These are phyloP conservation scores for Sebastiscus tertius DNA, from an alignment of 2,797 vertebrate genomes.

Conservation along the genomic window DNA sequence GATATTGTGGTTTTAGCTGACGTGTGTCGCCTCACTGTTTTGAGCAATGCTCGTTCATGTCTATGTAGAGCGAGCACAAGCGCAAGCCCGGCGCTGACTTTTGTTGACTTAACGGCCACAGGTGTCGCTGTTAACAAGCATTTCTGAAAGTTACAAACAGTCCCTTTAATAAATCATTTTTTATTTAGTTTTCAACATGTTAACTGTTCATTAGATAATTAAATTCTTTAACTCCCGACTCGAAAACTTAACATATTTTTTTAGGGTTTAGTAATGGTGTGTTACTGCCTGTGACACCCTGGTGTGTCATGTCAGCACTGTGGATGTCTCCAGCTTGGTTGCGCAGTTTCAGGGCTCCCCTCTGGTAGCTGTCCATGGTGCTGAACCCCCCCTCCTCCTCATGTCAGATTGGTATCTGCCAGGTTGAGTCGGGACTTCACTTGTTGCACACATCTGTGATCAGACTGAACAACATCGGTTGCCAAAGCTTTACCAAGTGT, in stretches of 20 bases:
- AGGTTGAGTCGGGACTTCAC: constrained; percentile 28
- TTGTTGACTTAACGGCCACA: no score
- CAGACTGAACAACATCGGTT: background rate
- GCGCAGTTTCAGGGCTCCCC: background rate
- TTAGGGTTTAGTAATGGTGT: background rate
- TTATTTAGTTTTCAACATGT: background rate
- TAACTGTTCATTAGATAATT: background rate
- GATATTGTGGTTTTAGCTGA: no score
- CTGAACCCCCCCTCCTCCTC: constrained; percentile 35
- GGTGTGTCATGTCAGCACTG: background rate
- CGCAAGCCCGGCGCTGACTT: no score
- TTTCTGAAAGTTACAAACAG: no score
- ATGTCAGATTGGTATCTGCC: background rate
- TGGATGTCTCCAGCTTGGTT: background rate
- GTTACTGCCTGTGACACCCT: background rate
- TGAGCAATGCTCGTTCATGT: no score
- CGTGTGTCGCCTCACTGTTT: no score
- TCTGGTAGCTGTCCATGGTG: constrained; percentile 63
- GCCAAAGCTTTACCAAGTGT: background rate
- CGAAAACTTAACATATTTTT: background rate
- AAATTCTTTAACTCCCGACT: background rate
- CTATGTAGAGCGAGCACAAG: no score
- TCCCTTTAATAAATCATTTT: no score
- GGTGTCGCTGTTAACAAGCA: background rate
- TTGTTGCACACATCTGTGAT: constrained; percentile 37